Percentiles rank a stretch among this genome's conserved stretches.
phyloP scores from a whole-genome alignment of 2,888 invertebrate genomes.

The Eurytoma adleriae region DNA sequence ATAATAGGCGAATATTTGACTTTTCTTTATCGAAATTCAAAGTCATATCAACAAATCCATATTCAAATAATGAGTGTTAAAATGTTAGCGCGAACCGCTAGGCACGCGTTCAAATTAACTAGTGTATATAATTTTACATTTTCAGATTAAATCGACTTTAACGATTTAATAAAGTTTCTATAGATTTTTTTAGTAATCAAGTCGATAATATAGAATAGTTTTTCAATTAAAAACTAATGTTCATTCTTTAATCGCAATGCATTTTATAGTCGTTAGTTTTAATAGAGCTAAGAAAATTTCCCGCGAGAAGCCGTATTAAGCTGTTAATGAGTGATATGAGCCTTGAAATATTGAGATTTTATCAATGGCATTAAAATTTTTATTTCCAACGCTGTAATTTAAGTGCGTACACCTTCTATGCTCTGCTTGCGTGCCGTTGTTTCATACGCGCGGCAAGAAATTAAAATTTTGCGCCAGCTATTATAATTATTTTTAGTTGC shows the following conservation, averaged over 20 bases:
- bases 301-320: background rate
- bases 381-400: constrained; percentile 2
- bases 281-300: background rate
- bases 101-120: no score
- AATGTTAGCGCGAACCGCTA: no score
- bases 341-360: constrained; percentile 18
- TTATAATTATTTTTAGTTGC: background rate
- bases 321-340: constrained; percentile 23
- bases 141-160: no score
- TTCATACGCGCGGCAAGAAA: background rate
- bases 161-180: no score
- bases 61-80: no score
- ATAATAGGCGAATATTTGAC: no score
- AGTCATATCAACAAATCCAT: no score
- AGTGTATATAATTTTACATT: no score
- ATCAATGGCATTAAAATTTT: constrained; percentile 1
- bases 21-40: no score
- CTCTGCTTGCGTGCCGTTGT: background rate
- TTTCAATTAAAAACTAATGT: background rate
- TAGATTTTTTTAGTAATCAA: no score
- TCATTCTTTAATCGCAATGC: background rate
- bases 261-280: background rate
- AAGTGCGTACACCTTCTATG: background rate
- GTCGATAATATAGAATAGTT: background rate
- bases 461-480: background rate